A percentile compares a stretch with the other conserved stretches of the same genome.
These are phyloP conservation scores for Planococcus citri DNA, from an alignment of 1,140 invertebrate genomes.

Conservation along the genomic window DNA sequence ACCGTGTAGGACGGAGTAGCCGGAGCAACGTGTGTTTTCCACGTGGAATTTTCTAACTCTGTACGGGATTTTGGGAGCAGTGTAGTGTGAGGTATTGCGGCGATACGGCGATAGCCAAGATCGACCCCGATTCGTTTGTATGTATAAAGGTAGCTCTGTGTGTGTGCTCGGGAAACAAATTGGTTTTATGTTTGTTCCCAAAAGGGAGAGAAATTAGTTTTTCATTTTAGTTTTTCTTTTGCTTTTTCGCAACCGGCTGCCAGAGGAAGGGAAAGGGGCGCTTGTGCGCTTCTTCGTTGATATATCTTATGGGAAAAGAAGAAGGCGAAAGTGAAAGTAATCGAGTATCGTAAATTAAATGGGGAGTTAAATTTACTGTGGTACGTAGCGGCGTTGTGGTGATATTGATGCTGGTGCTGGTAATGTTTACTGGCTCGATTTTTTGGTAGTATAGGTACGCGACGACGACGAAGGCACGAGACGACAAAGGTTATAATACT, in stretches of 20 bases:
- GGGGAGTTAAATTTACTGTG: background rate
- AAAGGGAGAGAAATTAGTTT: conserved; percentile 30
- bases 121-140: no score
- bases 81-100: no score
- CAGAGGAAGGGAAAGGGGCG: conserved; percentile 30
- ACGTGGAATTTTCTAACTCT: background rate
- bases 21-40: background rate
- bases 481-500: no score
- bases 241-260: conserved; percentile 18
- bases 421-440: no score
- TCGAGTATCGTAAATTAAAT: conserved; percentile 10
- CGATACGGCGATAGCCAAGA: no score
- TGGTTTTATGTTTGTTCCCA: conserved; percentile 10
- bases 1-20: background rate
- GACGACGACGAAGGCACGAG: no score
- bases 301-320: background rate
- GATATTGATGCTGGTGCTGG: no score
- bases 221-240: conserved; percentile 29
- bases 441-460: no score
- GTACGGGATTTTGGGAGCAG: background rate
- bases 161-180: background rate
- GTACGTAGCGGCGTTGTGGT: background rate
- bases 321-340: background rate
- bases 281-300: background rate
- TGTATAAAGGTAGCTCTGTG: no score